These are phyloP conservation scores for Acrocephalus arundinaceus DNA, from an alignment of 2,113 vertebrate genomes.

Conservation along the genomic window DNA sequence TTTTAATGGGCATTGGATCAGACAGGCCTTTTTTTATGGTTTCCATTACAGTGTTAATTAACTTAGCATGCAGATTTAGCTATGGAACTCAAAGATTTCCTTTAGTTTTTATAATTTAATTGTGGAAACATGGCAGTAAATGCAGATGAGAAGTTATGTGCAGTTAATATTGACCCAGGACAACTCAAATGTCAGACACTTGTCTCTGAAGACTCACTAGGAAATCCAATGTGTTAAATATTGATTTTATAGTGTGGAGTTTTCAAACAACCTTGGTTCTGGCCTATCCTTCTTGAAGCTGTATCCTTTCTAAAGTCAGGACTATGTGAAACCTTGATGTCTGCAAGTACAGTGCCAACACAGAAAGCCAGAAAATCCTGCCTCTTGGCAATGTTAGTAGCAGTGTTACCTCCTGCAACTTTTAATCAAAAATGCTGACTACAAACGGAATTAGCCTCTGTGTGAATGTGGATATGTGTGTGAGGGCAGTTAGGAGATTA, in stretches of 20 bases:
- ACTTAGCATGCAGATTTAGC: constrained; percentile 31
- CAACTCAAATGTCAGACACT: constrained; percentile 8
- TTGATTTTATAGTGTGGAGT: background rate
- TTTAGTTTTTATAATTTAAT: constrained; percentile 50
- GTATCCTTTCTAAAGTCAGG: background rate
- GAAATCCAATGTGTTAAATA: constrained; percentile 17
- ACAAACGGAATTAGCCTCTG: background rate
- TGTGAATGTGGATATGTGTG: background rate
- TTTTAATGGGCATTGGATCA: constrained; percentile 32
- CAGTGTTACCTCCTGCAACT: background rate
- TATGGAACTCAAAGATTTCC: constrained; percentile 2
- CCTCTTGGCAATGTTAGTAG: background rate
- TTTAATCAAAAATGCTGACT: background rate
- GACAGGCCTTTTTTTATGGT: background rate
- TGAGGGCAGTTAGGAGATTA: background rate
- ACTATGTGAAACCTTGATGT: background rate
- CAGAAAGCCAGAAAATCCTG: background rate
- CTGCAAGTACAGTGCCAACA: background rate
- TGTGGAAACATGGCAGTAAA: background rate
- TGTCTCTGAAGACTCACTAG: constrained; percentile 4
- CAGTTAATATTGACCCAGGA: constrained; percentile 35
- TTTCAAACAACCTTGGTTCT: background rate
- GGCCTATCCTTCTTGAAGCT: background rate
- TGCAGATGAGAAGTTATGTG: constrained; percentile 16
- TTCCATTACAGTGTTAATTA: constrained; percentile 46